A percentile compares a stretch with the other conserved stretches of the same genome.
phyloP scores from a whole-genome alignment of 2,888 invertebrate genomes.

The Dynastes maya region DNA sequence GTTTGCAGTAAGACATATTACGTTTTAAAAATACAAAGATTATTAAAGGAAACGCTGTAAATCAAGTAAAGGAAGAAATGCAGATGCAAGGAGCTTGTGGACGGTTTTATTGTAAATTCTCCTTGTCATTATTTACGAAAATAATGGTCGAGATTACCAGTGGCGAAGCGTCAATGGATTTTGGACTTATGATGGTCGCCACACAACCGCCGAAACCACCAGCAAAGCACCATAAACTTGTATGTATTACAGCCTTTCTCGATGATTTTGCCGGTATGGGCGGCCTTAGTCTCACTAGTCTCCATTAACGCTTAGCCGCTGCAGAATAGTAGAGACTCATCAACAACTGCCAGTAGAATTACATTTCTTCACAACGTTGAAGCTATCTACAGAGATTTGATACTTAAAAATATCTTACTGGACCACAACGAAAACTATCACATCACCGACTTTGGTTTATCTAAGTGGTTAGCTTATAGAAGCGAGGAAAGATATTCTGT shows the following conservation, averaged over 20 bases:
- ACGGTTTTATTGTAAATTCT: conserved; percentile 84
- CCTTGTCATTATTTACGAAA: conserved; percentile 83
- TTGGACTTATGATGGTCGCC: too few relatives aligned
- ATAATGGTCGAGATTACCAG: conserved; percentile 80
- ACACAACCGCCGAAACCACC: too few relatives aligned
- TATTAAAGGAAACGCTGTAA: conserved; percentile 84
- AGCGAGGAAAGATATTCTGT: conserved; percentile 87
- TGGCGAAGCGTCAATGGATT: too few relatives aligned
- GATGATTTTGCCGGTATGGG: too few relatives aligned
- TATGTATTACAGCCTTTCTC: too few relatives aligned
- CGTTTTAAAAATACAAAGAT: conserved; percentile 92
- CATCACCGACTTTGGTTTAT: conserved; percentile 93
- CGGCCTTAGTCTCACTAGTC: too few relatives aligned
- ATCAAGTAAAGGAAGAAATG: conserved; percentile 89
- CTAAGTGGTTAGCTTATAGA: conserved; percentile 91
- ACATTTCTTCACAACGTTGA: conserved; percentile 92
- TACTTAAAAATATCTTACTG: conserved; percentile 92
- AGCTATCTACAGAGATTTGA: conserved; percentile 91
- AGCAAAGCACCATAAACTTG: too few relatives aligned
- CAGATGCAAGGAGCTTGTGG: conserved; percentile 88
- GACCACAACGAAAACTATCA: conserved; percentile 87
- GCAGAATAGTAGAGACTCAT: conserved; percentile 82
- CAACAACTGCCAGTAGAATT: conserved; percentile 84
- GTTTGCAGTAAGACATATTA: conserved; percentile 80
- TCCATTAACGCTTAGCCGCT: conserved; percentile 67